These are phyloP conservation scores for Macropus fuliginosus DNA, from an alignment of 2,797 vertebrate species.

Conservation along the genomic window DNA sequence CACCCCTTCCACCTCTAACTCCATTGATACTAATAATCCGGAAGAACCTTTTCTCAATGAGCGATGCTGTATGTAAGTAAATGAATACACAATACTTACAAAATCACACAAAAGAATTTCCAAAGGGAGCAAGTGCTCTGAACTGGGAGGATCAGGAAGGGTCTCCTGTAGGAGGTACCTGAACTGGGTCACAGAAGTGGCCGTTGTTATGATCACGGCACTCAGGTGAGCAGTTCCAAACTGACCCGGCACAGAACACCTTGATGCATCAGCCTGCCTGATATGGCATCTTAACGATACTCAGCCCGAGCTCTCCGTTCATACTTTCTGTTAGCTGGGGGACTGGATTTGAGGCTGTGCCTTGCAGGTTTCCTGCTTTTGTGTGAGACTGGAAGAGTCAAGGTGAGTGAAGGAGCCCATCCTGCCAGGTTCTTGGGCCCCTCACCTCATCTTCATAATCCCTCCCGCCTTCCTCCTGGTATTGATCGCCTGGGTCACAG, in stretches of 20 bases:
- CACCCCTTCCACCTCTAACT: background rate
- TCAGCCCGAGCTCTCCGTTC: background rate
- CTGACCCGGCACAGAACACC: background rate
- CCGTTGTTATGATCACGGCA: background rate
- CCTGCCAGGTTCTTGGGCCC: conserved; percentile 84
- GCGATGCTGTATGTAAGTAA: background rate
- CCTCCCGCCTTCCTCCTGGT: conserved; percentile 84
- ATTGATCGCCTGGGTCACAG: conserved; percentile 88
- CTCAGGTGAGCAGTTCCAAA: background rate
- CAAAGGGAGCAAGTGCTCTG: background rate
- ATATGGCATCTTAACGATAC: background rate
- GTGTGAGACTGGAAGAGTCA: conserved; percentile 80
- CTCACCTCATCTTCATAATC: conserved; percentile 90
- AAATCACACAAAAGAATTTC: background rate
- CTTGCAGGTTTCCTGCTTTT: conserved; percentile 66
- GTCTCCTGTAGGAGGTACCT: background rate
- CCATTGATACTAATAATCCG: background rate
- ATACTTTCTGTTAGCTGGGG: background rate
- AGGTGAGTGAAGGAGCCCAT: conserved; percentile 86
- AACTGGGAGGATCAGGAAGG: background rate
- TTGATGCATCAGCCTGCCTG: background rate
- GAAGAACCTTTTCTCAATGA: background rate
- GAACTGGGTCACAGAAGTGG: background rate
- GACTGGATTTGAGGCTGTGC: background rate
- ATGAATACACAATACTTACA: background rate